These are phyloP conservation scores for Geotrupes spiniger DNA, from an alignment of 2,888 invertebrate species.

Conservation along the genomic window DNA sequence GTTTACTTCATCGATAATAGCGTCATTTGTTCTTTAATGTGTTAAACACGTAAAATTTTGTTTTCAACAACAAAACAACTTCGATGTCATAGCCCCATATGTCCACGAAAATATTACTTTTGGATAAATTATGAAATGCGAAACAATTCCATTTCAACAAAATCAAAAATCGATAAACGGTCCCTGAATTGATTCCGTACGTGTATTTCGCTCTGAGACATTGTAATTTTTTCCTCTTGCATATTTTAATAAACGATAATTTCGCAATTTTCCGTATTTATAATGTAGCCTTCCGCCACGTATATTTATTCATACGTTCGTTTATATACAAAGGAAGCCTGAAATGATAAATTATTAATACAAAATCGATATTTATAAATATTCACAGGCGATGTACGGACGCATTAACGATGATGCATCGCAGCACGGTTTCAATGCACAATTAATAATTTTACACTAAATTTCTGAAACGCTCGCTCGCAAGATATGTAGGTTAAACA, in stretches of 20 bases:
- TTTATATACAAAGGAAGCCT: neutral
- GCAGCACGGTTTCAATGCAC: constrained; percentile 2
- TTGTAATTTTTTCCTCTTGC: constrained; percentile 20
- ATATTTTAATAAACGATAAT: constrained; percentile 24
- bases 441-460: constrained; percentile 20
- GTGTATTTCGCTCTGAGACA: constrained; percentile 17
- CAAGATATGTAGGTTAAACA: no score
- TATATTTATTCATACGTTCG: constrained; percentile 13
- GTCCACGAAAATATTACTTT: no score
- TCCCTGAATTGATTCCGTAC: constrained; percentile 8
- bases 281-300: constrained; percentile 13
- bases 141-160: no score
- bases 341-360: constrained; percentile 6
- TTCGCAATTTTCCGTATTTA: constrained; percentile 22
- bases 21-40: no score
- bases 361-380: constrained; percentile 18
- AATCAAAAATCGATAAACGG: no score
- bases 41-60: no score
- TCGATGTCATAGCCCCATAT: no score
- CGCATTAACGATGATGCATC: neutral
- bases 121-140: no score
- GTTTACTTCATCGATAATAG: no score
- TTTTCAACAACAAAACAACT: no score
- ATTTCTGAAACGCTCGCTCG: neutral
- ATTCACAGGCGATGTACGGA: constrained; percentile 7